Conservation (phyloP, 2,113 vertebrate species). For the Pteruthius melanotis region DNA sequence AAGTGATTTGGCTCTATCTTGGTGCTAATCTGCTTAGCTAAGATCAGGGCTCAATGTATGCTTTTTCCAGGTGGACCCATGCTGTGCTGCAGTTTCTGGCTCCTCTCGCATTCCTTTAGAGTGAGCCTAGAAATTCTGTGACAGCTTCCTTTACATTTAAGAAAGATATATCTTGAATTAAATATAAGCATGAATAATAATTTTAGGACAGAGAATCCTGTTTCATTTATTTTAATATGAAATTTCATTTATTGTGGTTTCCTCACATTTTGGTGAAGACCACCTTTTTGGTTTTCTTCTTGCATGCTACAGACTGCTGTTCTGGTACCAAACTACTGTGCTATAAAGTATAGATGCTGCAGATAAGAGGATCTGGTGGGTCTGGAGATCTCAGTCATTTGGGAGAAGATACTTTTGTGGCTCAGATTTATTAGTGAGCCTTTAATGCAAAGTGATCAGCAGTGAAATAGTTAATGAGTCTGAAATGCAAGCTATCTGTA, state of each 20-base stretch:
- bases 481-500: not conserved
- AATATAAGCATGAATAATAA: not conserved
- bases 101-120: not conserved
- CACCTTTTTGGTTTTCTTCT: not conserved
- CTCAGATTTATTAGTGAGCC: not conserved
- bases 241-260: not conserved
- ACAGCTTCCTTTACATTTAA: not conserved
- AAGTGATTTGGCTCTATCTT: not conserved
- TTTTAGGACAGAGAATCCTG: not conserved
- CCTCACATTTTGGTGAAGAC: not conserved
- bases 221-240: not conserved
- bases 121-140: not conserved
- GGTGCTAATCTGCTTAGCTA: not conserved
- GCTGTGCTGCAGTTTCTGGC: not conserved
- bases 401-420: not conserved
- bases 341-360: not conserved
- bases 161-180: not conserved
- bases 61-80: not conserved
- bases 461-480: constrained; percentile 10
- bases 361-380: not conserved
- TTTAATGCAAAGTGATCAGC: not conserved
- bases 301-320: not conserved
- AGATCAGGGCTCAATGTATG: not conserved
- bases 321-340: not conserved
- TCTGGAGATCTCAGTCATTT: not conserved